Percentiles rank a stretch among this genome's conserved stretches.
These are phyloP conservation scores for Streptopelia turtur DNA, from an alignment of 2,797 vertebrate genomes.

Conservation along the genomic window DNA sequence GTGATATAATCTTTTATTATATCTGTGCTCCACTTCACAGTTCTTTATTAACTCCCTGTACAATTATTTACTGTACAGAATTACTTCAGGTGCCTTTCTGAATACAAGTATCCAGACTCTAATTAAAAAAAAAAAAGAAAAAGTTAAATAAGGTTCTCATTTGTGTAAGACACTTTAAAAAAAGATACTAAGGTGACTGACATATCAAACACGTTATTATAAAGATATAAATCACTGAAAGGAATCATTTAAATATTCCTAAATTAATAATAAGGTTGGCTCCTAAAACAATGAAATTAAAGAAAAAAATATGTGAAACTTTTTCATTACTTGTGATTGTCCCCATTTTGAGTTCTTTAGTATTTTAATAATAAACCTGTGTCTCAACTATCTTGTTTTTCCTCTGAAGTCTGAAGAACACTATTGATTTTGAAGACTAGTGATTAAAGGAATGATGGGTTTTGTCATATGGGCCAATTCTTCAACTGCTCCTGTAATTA, in stretches of 20 bases:
- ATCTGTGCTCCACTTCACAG: background rate
- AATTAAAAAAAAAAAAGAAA: background rate
- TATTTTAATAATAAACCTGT: background rate
- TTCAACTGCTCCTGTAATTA: background rate
- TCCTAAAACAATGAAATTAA: background rate
- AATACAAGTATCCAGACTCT: background rate
- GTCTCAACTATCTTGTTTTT: background rate
- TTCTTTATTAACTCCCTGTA: slow-evolving; percentile 36
- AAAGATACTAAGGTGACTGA: background rate
- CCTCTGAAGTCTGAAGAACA: background rate
- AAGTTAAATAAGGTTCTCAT: background rate
- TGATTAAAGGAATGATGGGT: background rate
- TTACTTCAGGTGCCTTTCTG: background rate
- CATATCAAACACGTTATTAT: background rate
- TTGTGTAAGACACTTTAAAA: background rate
- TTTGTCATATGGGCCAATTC: background rate
- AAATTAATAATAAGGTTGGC: background rate
- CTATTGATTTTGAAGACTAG: background rate
- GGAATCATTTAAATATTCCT: background rate
- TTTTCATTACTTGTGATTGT: background rate
- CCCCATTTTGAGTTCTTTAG: background rate
- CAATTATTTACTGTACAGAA: slow-evolving; percentile 34
- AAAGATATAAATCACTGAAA: background rate
- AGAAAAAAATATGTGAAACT: background rate
- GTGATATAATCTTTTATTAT: slow-evolving; percentile 34